A percentile compares a stretch with the other conserved stretches of the same genome.
Evolutionary conservation across 2,888 invertebrate species (phyloP).

Genomic region (Leptopilina myrica): DNA sequence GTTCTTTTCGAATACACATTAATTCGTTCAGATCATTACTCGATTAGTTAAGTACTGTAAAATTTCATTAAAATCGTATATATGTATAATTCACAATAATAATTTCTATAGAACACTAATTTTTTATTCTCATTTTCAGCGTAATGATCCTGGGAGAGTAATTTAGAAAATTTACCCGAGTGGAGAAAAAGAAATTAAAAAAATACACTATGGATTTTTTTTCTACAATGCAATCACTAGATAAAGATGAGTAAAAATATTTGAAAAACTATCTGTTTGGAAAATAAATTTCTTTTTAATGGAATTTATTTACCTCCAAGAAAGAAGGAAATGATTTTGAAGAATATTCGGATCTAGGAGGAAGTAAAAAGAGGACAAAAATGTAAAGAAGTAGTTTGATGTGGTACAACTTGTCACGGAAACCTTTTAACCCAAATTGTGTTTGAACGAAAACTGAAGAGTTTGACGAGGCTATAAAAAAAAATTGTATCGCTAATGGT

Average conservation of each 20-base stretch:
- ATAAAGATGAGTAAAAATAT: too few relatives aligned
- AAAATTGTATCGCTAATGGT: slow-evolving; percentile 53
- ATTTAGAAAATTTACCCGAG: background rate
- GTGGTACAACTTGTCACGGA: slow-evolving; percentile 49
- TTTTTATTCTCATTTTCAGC: background rate
- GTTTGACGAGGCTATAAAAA: slow-evolving; percentile 25
- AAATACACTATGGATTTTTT: too few relatives aligned
- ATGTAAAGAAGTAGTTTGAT: background rate
- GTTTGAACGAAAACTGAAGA: slow-evolving; percentile 46
- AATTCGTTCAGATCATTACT: background rate
- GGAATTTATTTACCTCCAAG: too few relatives aligned
- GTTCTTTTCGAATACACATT: too few relatives aligned
- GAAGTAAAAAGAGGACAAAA: background rate
- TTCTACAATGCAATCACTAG: too few relatives aligned
- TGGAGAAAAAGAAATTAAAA: background rate
- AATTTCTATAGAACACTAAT: too few relatives aligned
- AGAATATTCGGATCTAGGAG: too few relatives aligned
- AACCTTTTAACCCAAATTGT: slow-evolving; percentile 63
- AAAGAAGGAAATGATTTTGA: too few relatives aligned
- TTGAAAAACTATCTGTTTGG: too few relatives aligned
- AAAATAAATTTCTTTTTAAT: too few relatives aligned
- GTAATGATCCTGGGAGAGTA: background rate
- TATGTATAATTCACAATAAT: too few relatives aligned
- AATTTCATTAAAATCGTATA: background rate
- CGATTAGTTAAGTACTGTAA: background rate